Evolutionary conservation across 2,113 vertebrate genomes (phyloP).

Genomic region (Calypte anna): DNA sequence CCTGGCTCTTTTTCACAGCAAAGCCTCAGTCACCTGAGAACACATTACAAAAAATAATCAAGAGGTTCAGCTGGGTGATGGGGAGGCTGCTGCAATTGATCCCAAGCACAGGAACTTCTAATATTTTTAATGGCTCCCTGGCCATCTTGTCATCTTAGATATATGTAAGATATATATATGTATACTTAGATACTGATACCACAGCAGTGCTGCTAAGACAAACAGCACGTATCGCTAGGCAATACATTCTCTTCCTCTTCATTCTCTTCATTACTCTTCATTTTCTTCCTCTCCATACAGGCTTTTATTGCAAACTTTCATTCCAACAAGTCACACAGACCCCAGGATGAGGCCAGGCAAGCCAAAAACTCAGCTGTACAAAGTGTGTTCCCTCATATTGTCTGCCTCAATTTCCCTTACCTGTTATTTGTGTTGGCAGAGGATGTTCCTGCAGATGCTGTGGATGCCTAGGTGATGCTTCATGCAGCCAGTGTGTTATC

Average conservation of each 20-base stretch:
- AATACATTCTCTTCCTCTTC: too few relatives aligned
- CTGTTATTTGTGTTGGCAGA: not conserved
- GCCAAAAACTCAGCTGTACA: rapidly evolving
- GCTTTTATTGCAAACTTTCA: not conserved
- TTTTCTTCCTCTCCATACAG: not conserved
- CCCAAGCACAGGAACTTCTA: not conserved
- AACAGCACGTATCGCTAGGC: not conserved
- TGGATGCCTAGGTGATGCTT: not conserved
- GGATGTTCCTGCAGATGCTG: not conserved
- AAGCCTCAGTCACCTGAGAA: rapidly evolving
- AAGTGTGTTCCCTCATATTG: rapidly evolving
- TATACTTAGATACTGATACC: slow-evolving; percentile 36
- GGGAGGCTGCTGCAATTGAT: not conserved
- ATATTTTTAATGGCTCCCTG: slow-evolving; percentile 2
- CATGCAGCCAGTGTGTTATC: not conserved
- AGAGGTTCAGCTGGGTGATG: not conserved
- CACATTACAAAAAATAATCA: not conserved
- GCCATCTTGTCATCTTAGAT: not conserved
- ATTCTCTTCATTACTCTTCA: too few relatives aligned
- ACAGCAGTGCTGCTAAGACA: not conserved
- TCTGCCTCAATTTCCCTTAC: not conserved
- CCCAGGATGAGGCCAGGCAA: not conserved
- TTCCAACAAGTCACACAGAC: not conserved
- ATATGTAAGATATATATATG: too few relatives aligned
- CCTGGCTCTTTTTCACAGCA: not conserved